Conservation (phyloP, 2,797 vertebrate genomes). For the Aldrovandia affinis region DNA sequence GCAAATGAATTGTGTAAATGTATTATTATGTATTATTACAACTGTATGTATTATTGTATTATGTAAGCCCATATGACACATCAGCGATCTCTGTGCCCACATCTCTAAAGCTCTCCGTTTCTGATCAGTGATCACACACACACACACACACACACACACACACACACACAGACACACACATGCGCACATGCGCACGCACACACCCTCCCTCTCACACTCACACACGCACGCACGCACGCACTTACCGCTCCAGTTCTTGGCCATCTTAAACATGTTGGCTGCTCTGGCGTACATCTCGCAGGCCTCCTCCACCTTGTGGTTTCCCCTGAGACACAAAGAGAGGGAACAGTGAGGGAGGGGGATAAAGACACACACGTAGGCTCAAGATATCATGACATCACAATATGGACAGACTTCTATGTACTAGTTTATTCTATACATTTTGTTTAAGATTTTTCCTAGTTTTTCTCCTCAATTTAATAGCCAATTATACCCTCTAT, state of each 20-base stretch:
- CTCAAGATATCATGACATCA: no score
- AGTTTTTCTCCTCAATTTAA: no score
- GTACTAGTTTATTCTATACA: no score
- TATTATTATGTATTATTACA: no score
- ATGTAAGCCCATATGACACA: no score
- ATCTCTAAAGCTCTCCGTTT: no score
- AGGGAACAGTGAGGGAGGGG: neutral
- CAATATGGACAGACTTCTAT: no score
- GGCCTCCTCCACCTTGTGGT: constrained; percentile 93
- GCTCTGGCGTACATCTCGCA: constrained; percentile 99
- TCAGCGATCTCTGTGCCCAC: no score
- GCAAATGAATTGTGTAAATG: neutral
- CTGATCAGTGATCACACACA: neutral
- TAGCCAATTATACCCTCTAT: no score
- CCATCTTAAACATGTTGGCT: constrained; percentile 99
- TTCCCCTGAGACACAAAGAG: constrained; percentile 76
- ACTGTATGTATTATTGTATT: no score
- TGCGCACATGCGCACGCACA: constrained; percentile 32
- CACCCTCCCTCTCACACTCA: neutral
- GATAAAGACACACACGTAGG: neutral
- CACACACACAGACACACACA: neutral
- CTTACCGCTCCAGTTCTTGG: constrained; percentile 97
- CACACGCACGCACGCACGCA: constrained; percentile 23
- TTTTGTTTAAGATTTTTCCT: no score
- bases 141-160: neutral